phyloP scores from a whole-genome alignment of 2,888 invertebrate species.

The Caenorhabditis sp. region DNA sequence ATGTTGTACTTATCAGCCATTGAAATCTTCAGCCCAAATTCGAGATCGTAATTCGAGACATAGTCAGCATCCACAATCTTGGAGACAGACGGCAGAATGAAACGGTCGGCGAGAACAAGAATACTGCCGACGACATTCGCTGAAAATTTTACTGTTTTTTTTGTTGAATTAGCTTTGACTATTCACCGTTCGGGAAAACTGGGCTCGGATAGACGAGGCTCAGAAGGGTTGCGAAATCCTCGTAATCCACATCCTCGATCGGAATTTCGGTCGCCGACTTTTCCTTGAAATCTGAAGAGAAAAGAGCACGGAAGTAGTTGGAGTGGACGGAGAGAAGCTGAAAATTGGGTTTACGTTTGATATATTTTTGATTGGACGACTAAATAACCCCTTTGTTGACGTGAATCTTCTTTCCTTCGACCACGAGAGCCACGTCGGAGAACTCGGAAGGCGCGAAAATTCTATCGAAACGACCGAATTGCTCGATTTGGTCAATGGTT shows the following conservation, averaged over 20 bases:
- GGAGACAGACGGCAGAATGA: not conserved
- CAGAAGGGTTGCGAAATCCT: conserved; percentile 1
- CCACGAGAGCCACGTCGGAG: conserved; percentile 66
- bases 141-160: not conserved
- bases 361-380: not conserved
- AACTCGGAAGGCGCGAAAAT: conserved; percentile 14
- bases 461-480: too few relatives aligned
- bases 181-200: not conserved
- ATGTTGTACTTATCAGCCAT: conserved; percentile 3
- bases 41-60: too few relatives aligned
- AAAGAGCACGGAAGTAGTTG: conserved; percentile 5
- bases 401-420: conserved; percentile 70
- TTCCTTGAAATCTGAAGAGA: not conserved
- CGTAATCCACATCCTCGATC: conserved; percentile 3
- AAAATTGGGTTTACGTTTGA: not conserved
- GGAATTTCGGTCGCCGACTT: not conserved
- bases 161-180: not conserved
- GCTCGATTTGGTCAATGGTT: too few relatives aligned
- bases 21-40: not conserved
- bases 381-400: conserved; percentile 69
- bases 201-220: not conserved
- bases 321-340: conserved; percentile 19
- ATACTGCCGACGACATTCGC: not conserved
- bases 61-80: not conserved
- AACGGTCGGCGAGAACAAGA: not conserved